Conservation (phyloP, 1,140 invertebrate species). For the Apocrypta bakeri region DNA sequence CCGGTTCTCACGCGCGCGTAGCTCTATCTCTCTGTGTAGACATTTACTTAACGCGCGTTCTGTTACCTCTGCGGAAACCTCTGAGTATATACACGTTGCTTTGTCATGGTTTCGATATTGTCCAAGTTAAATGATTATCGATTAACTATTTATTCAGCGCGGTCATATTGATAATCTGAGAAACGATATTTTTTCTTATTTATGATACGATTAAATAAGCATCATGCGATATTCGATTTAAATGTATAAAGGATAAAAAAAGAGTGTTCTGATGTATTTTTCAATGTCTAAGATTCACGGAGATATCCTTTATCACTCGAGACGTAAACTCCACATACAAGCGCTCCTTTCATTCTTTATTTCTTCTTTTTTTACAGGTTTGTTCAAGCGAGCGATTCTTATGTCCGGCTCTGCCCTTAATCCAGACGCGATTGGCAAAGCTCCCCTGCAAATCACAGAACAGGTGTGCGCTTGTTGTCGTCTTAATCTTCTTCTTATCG, state of each 20-base stretch:
- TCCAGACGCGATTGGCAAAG: constrained; percentile 90
- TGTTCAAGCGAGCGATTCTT: constrained; percentile 93
- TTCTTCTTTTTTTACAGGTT: constrained; percentile 74
- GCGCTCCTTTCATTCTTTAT: not conserved
- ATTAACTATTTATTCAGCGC: too few species aligned
- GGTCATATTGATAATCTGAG: not conserved
- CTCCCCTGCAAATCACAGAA: constrained; percentile 85
- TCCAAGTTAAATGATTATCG: too few species aligned
- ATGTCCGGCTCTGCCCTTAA: constrained; percentile 95
- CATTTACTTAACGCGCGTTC: not conserved
- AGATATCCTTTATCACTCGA: too few species aligned
- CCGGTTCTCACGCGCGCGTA: not conserved
- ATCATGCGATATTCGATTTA: too few species aligned
- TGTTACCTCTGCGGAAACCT: not conserved
- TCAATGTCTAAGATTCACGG: too few species aligned
- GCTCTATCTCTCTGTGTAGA: not conserved
- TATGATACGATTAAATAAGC: too few species aligned
- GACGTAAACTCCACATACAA: not conserved
- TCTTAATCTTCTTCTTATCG: not conserved
- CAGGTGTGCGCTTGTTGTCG: constrained; percentile 70
- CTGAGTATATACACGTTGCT: not conserved
- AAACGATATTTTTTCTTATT: not conserved
- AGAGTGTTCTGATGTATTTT: too few species aligned
- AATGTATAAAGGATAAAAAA: too few species aligned
- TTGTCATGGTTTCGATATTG: not conserved